Evolutionary conservation across 2,113 vertebrate genomes (phyloP).

Genomic region (Scophthalmus maximus): DNA sequence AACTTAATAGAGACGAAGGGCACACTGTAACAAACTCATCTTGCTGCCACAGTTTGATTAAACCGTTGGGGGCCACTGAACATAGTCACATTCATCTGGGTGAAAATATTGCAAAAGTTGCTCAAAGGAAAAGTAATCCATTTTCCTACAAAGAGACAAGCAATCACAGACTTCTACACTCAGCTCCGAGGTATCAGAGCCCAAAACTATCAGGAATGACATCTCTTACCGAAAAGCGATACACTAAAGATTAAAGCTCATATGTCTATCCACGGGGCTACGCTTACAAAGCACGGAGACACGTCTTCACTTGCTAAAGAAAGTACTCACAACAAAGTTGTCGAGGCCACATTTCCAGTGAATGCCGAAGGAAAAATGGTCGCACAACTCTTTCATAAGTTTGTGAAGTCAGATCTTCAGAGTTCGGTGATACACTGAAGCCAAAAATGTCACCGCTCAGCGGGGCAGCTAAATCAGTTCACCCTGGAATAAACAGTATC

Average conservation of each 20-base stretch:
- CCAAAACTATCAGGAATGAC: conserved; percentile 15
- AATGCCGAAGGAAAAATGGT: not conserved
- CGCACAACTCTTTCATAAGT: not conserved
- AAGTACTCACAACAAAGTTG: conserved; percentile 13
- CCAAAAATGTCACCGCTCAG: not conserved
- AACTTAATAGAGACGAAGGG: conserved; percentile 42
- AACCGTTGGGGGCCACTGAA: conserved; percentile 37
- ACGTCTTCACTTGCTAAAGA: not conserved
- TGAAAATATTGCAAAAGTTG: conserved; percentile 21
- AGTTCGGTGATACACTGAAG: conserved; percentile 8
- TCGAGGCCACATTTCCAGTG: not conserved
- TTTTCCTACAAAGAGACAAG: conserved; percentile 43
- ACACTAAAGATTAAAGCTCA: conserved; percentile 17
- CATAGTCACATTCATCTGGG: conserved; percentile 27
- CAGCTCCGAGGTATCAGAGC: conserved; percentile 22
- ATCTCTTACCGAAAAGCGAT: conserved; percentile 14
- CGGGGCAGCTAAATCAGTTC: conserved; percentile 15
- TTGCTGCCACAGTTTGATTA: conserved; percentile 48
- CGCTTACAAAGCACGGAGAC: not conserved
- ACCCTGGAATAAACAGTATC: conserved; percentile 4
- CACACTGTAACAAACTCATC: conserved; percentile 22
- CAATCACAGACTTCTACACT: conserved; percentile 32
- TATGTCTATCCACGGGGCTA: not conserved
- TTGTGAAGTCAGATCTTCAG: conserved; percentile 5
- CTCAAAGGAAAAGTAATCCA: conserved; percentile 41